A percentile compares a stretch with the other conserved stretches of the same genome.
Evolutionary conservation across 1,140 invertebrate genomes (phyloP).

Genomic region (Drosophila melanica): DNA sequence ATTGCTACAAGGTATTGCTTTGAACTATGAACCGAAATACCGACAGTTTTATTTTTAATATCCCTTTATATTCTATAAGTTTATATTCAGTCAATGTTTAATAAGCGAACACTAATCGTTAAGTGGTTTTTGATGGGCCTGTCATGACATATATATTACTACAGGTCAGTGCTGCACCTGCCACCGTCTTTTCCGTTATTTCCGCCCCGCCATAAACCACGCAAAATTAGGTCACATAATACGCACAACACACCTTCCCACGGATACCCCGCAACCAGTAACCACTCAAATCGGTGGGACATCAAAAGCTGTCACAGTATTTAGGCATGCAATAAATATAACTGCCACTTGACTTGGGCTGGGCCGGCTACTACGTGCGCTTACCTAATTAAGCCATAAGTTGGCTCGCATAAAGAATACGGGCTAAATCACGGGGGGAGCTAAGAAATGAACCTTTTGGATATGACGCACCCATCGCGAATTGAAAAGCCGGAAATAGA

Average conservation of each 20-base stretch:
- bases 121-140: conserved; percentile 41
- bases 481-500: conserved; percentile 61
- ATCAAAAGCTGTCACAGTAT: conserved; percentile 21
- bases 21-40: too few relatives aligned
- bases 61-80: too few relatives aligned
- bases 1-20: too few relatives aligned
- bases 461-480: conserved; percentile 30
- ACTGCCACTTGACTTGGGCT: conserved; percentile 44
- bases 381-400: conserved; percentile 68
- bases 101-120: conserved; percentile 23
- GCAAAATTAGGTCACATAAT: conserved; percentile 39
- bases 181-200: conserved; percentile 18
- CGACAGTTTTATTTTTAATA: too few relatives aligned
- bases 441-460: conserved; percentile 12
- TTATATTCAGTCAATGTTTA: background rate
- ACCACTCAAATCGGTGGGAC: conserved; percentile 1
- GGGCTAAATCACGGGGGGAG: conserved; percentile 18
- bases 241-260: conserved; percentile 9
- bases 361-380: conserved; percentile 48
- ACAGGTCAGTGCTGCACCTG: conserved; percentile 68
- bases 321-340: conserved; percentile 45
- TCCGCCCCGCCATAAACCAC: conserved; percentile 1
- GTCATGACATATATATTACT: conserved; percentile 46
- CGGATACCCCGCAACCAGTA: background rate
- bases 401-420: conserved; percentile 15